Percentiles rank a stretch among this genome's conserved stretches.
Conservation (phyloP, 2,888 invertebrate genomes). For the Spodoptera picta region DNA sequence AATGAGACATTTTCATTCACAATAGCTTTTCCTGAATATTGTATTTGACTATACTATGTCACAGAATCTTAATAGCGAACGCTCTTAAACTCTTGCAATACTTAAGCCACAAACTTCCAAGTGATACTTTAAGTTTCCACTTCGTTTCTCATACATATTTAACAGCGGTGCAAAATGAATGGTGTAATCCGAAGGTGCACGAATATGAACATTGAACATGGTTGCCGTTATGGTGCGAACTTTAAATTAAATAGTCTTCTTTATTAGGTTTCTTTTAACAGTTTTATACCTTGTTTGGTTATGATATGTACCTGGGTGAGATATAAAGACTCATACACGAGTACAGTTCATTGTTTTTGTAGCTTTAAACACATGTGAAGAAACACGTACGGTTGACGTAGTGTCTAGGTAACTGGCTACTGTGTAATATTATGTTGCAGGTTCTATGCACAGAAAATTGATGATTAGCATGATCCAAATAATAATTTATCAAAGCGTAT, state of each 20-base stretch:
- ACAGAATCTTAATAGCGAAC: conserved; percentile 70
- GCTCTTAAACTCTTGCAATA: conserved; percentile 70
- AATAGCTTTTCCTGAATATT: conserved; percentile 85
- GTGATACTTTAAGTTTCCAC: conserved; percentile 71
- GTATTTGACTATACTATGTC: conserved; percentile 83
- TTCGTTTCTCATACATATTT: conserved; percentile 75
- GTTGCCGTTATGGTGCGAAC: conserved; percentile 53
- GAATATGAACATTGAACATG: conserved; percentile 56
- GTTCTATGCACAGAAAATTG: too few species aligned
- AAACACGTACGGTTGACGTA: too few species aligned
- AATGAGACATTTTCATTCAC: conserved; percentile 83
- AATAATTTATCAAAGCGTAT: too few species aligned
- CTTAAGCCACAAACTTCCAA: conserved; percentile 50
- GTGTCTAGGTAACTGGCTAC: too few species aligned
- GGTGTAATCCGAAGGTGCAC: conserved; percentile 61
- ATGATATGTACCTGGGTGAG: too few species aligned
- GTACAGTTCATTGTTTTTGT: too few species aligned
- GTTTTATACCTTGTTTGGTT: background rate
- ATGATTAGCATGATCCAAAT: too few species aligned
- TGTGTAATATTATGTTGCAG: too few species aligned
- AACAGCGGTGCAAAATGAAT: conserved; percentile 68
- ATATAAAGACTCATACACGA: too few species aligned
- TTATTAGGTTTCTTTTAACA: conserved; percentile 33
- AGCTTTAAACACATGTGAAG: too few species aligned
- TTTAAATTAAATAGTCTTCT: conserved; percentile 55